Evolutionary conservation across 2,113 vertebrate genomes (phyloP), one percentile per base, ranked within the genome.

Genomic region (Excalfactoria chinensis): DNA sequence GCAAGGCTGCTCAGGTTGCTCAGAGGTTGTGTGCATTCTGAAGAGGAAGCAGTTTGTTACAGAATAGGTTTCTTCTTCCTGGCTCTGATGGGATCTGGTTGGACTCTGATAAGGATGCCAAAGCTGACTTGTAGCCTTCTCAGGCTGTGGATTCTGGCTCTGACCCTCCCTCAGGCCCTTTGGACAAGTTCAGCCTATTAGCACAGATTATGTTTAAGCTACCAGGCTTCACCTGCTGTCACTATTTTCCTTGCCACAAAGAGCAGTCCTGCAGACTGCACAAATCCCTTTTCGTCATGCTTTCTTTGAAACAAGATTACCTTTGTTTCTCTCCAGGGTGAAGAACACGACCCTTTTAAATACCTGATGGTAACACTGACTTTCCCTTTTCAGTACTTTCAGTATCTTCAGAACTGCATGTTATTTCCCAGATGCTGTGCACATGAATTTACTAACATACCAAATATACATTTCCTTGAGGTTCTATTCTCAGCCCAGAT

Each of bases 401-500:
- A 86, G 28, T 14, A 69, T 71, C 35, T 82, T 66, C 17, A 26
- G 53, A 34, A 2, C 2, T 53, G 34, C 34, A 23, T 81, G n/a
- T 49, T 10, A 14, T 86, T 93, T 87, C 74, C 80, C 40, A 73
- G 37, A 78, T 62, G 66, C 43, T 6, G 5, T 49, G 40, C 55
- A 41, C 21, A 18, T 59, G 70, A 49, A 49, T 82, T 89, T 90
- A 73, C 86, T 95, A 79, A 75, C 51, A 70, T 86, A 90, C 23
- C 6, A 26, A 90, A 75, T 44, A 83, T 87, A 90, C 79, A 91
- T 93, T 93, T 90, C 72, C 67, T 92, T 44, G 32, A 44, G n/a
- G n/a, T 89, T 79, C 86, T 95, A 89, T 94, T 95, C 94, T 92
- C 74, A 85, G 63, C 44, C 22, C 20, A 59, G 74, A 76, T 89